These are phyloP conservation scores for Cryptocephalus moraei DNA, from an alignment of 2,888 invertebrate species.

Conservation along the genomic window DNA sequence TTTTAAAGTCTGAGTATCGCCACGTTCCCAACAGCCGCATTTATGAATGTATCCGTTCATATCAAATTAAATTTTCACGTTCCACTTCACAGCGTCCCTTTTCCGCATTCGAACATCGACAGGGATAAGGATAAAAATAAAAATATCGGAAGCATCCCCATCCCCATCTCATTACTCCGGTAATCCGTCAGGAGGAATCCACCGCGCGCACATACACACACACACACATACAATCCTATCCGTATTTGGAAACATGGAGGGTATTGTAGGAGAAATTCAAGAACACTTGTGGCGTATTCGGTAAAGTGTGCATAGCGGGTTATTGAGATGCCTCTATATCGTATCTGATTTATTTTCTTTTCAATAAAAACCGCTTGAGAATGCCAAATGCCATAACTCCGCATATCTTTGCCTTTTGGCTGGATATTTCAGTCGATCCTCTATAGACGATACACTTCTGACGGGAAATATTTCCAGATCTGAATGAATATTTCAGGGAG, in stretches of 20 bases:
- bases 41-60: too few relatives aligned
- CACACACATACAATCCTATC: neutral
- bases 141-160: neutral
- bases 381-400: constrained; percentile 20
- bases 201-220: neutral
- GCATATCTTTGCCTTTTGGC: constrained; percentile 16
- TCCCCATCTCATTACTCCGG: neutral
- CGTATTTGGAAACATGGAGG: neutral
- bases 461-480: neutral
- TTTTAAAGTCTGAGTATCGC: too few relatives aligned
- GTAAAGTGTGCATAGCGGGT: constrained; percentile 13
- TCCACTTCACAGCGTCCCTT: too few relatives aligned
- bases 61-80: too few relatives aligned
- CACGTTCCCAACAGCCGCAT: too few relatives aligned
- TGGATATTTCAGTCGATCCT: neutral
- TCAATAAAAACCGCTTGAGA: constrained; percentile 26
- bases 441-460: neutral
- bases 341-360: constrained; percentile 31
- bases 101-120: too few relatives aligned
- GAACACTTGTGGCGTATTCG: constrained; percentile 17
- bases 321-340: constrained; percentile 29
- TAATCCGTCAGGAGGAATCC: neutral
- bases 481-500: neutral
- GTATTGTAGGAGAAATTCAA: constrained; percentile 11
- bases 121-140: neutral